Evolutionary conservation across 2,888 invertebrate genomes (phyloP), one percentile per base, ranked within the genome.

Genomic region (Pardosa pseudoannulata): DNA sequence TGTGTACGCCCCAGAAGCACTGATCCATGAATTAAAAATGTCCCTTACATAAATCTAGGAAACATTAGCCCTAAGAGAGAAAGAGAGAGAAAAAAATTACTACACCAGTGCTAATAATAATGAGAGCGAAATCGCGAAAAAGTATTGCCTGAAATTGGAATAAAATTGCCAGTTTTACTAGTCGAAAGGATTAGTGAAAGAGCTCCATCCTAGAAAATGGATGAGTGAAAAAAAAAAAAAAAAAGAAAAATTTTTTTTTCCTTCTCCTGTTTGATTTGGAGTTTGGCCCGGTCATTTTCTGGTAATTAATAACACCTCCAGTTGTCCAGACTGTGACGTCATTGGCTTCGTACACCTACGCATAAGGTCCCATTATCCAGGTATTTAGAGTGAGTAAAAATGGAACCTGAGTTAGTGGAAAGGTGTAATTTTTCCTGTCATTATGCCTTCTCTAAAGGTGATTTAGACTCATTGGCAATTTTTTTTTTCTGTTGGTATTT

Each of bases 351-450:
- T 71, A 82, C 82, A 82, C 82, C 82, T 82, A 82, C 82, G 71
- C 75, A 62, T 46, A 29, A 23, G 46, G 56, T n/a, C 46, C 75
- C 82, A 82, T 82, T 82, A 82, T 46, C 39, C 31, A 70, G 70
- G 82, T 76, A 76, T 82, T 82, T 82, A 82, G 82, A 82, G 75
- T 75, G 82, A 36, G 64, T 82, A 71, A 46, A 82, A 82, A 75
- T 82, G 82, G 82, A 27, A 28, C 65, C 65, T 46, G 68, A 64
- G 31, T 81, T 36, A 50, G 39, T 36, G 75, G 41, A 75, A 82
- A 71, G 75, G 64, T 82, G 64, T 82, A 82, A 82, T 82, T 82
- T 82, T 70, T 68, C 68, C 75, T 68, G 75, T 82, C 75, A 82
- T 82, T 82, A 82, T 46, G 70, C 11, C 27, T 46, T 62, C 74